Base-by-base conservation (phyloP, 1,140 invertebrate genomes). In the Saccostrea glomerata region DNA sequence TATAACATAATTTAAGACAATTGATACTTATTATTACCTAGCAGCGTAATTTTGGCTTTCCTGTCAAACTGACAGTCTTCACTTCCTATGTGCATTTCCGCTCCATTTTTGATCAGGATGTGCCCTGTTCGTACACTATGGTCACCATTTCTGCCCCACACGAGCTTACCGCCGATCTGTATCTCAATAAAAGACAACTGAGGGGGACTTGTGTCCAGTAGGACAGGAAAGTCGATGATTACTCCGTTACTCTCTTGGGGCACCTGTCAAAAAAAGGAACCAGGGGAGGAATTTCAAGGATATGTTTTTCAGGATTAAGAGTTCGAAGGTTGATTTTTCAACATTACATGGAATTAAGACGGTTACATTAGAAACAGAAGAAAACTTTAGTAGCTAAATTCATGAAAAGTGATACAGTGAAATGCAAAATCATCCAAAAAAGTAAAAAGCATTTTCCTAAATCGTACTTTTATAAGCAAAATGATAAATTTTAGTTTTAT, bases 71-170 rank as follows among this genome's bases (percentile, higher is more conserved):
- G 40, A 56, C 82, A 84, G 40, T 84, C 82, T 20, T 84, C 82
- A n/a, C 47, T 55, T n/a, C 82, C 82, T n/a, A 84, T 84, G 23
- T 84, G 82, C 82, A 84, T 84, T 36, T 84, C 82, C 23, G 36
- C 82, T 54, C 82, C 82, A 36, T 40, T 56, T 20, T 84, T 47
- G 82, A 84, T 84, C 82, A 84, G 82, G 13, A 84, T 84, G 40
- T 84, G 55, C 1, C 30, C 12, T 0, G 54, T 5, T 55, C 82
- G 47, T 20, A 84, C 12, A 56, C 47, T 56, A 20, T 84, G 25
- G 82, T 84, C 82, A 0, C 82, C 55, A 7, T 54, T 23, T 17
- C 82, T 54, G 30, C 82, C 54, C 47, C 40, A 84, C 82, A 84
- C 82, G 11, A 84, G 82, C 2, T 54, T 47, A 0, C 82, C 82